These are phyloP conservation scores for Genyomyrus donnyi DNA, from an alignment of 2,113 vertebrate genomes.

Conservation along the genomic window DNA sequence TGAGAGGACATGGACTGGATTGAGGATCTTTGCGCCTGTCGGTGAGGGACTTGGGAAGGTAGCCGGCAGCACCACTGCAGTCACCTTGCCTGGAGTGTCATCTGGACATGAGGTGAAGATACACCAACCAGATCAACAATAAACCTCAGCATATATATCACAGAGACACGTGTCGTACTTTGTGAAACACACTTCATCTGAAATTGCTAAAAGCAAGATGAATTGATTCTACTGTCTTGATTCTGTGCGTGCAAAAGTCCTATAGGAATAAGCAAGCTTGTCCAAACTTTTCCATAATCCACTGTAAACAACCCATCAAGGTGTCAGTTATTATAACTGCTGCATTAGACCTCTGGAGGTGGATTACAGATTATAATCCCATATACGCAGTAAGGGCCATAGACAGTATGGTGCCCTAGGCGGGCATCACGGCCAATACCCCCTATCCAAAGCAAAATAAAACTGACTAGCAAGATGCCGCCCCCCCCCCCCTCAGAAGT, in stretches of 20 bases:
- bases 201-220: not conserved
- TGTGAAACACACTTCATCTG: not conserved
- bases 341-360: not conserved
- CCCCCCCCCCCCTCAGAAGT: not conserved
- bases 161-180: not conserved
- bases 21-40: constrained; percentile 36
- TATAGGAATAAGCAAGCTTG: not conserved
- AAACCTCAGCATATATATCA: not conserved
- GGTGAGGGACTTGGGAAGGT: not conserved
- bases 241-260: not conserved
- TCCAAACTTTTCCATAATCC: not conserved
- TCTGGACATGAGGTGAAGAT: not conserved
- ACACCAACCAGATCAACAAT: not conserved
- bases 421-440: not conserved
- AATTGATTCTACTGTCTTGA: not conserved
- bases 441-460: not conserved
- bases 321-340: not conserved
- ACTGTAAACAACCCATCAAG: not conserved
- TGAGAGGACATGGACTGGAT: constrained; percentile 47
- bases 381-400: not conserved
- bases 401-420: not conserved
- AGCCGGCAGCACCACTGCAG: not conserved
- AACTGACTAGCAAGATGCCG: not conserved
- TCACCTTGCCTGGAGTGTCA: not conserved
- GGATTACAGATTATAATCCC: not conserved